phyloP scores from a whole-genome alignment of 1,140 invertebrate genomes.

The Tetragonula clypearis region DNA sequence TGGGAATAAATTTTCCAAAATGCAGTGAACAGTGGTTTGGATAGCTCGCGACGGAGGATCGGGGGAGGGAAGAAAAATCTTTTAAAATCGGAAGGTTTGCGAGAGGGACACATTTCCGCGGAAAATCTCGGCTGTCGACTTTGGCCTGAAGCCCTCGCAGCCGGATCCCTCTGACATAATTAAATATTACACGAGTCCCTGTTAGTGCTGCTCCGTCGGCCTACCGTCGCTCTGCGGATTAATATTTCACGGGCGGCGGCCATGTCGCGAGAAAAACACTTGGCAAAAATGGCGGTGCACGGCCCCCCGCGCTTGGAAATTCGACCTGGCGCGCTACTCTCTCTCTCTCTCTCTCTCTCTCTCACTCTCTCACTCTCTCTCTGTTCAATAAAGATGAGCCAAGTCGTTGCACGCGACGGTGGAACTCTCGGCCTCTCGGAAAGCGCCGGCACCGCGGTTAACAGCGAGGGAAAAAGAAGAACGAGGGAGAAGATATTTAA shows the following conservation, averaged over 20 bases:
- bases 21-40: too few relatives aligned
- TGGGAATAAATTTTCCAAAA: too few relatives aligned
- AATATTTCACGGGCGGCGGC: slow-evolving; percentile 58
- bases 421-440: too few relatives aligned
- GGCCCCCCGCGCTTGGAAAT: slow-evolving; percentile 20
- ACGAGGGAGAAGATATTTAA: slow-evolving; percentile 32
- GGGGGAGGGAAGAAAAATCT: background rate
- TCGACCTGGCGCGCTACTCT: slow-evolving; percentile 17
- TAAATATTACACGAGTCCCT: slow-evolving; percentile 63
- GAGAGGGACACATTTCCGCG: slow-evolving; percentile 32
- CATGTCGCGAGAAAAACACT: slow-evolving; percentile 57
- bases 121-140: slow-evolving; percentile 48
- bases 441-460: background rate
- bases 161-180: slow-evolving; percentile 57
- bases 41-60: too few relatives aligned
- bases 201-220: slow-evolving; percentile 52
- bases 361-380: background rate
- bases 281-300: slow-evolving; percentile 39
- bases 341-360: background rate
- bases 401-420: background rate
- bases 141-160: slow-evolving; percentile 13
- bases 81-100: background rate
- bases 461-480: background rate
- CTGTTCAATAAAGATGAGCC: slow-evolving; percentile 25
- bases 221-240: slow-evolving; percentile 40